These are phyloP conservation scores for Lepeophtheirus salmonis DNA, from an alignment of 1,140 invertebrate genomes.

Conservation along the genomic window DNA sequence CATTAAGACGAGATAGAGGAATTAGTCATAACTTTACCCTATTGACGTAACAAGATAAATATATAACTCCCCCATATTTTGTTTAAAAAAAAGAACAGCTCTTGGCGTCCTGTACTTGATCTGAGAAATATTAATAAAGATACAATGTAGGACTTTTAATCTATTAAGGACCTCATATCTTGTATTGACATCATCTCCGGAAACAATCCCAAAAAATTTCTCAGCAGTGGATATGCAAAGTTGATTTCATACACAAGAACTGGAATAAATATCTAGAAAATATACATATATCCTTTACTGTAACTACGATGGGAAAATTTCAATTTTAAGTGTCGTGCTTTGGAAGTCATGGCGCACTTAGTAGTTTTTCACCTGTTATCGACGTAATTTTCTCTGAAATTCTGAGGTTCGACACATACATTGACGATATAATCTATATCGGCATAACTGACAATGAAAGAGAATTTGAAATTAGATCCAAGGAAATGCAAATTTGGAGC, in stretches of 20 bases:
- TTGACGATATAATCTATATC: neutral
- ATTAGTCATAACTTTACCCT: neutral
- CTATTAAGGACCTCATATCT: neutral
- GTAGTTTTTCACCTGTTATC: neutral
- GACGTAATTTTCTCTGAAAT: neutral
- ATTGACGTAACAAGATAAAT: neutral
- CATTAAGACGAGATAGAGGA: neutral
- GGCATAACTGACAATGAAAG: neutral
- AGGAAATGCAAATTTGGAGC: neutral
- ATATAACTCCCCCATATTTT: neutral
- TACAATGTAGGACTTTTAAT: neutral
- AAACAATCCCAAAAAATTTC: neutral
- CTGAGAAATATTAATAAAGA: neutral
- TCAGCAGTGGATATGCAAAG: neutral
- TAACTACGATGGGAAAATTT: neutral
- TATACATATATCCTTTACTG: neutral
- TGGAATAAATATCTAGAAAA: neutral
- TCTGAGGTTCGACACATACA: neutral
- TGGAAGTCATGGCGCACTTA: neutral
- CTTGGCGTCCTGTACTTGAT: neutral
- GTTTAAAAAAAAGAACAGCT: neutral
- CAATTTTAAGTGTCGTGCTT: neutral
- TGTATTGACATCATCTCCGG: neutral
- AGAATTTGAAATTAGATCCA: neutral
- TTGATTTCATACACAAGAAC: neutral